A percentile compares a stretch with the other conserved stretches of the same genome.
These are phyloP conservation scores for Tiaroga cobitis DNA, from an alignment of 2,797 vertebrate species.

Conservation along the genomic window DNA sequence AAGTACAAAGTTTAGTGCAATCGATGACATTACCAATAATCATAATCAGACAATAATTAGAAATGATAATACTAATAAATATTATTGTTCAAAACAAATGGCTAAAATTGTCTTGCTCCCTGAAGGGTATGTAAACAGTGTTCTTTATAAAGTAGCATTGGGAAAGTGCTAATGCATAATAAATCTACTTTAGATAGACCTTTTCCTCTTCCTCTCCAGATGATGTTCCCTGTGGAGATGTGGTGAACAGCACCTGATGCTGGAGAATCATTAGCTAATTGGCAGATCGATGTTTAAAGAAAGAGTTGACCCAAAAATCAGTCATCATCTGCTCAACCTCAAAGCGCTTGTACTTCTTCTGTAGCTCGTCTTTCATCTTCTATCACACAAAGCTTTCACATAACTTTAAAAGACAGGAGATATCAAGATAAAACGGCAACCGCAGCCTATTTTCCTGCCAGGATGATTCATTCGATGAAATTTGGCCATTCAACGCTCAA, in stretches of 20 bases:
- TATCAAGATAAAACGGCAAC: background rate
- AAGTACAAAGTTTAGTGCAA: background rate
- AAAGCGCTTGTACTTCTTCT: background rate
- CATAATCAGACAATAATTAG: background rate
- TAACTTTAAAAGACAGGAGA: background rate
- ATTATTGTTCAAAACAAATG: background rate
- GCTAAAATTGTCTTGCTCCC: background rate
- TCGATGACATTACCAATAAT: background rate
- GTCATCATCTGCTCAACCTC: background rate
- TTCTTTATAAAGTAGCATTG: background rate
- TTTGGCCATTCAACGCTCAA: background rate
- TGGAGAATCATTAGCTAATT: conserved; percentile 47
- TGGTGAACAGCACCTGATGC: conserved; percentile 30
- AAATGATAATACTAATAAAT: background rate
- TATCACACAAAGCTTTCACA: background rate
- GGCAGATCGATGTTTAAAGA: conserved; percentile 5
- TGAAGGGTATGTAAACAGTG: background rate
- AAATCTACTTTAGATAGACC: background rate
- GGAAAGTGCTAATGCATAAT: background rate
- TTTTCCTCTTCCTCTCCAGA: conserved; percentile 8
- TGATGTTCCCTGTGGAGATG: conserved; percentile 25
- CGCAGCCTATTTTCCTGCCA: background rate
- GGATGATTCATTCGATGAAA: no score
- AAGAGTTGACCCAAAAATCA: background rate
- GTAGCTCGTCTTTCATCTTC: background rate